Evolutionary conservation across 1,140 invertebrate species (phyloP), one percentile per base, ranked within the genome.

Genomic region (Apis florea): DNA sequence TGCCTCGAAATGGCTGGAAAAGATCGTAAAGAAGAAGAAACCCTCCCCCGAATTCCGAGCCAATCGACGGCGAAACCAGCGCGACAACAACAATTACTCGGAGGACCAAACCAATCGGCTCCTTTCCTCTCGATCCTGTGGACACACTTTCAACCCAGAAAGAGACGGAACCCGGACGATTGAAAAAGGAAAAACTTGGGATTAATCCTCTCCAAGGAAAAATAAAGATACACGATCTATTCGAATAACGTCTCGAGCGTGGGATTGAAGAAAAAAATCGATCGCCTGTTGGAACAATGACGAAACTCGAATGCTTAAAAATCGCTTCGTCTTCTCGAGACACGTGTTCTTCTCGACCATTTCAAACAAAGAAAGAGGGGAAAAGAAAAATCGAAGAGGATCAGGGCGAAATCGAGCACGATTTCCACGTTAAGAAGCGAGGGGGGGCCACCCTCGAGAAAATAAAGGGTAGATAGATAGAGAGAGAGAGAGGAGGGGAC

Each of bases 61-160:
- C 61, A 80, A 73, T 80, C 78, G 78, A 66, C 70, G 61, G 63
- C 51, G 70, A 70, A 80, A 80, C 73, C 73, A 56, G 40, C 63
- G 70, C 78, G 71, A 66, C 69, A n/a, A n/a, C 70, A 73, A 61
- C 40, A 73, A 80, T 80, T 80, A 66, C 40, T 49, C 61, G 49
- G 47, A 53, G 31, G 26, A 53, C 31, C 31, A 66, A 73, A 80
- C 21, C 69, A 80, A 80, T 80, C 78, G 78, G 54, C 31, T 80
- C 3, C 69, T 73, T 64, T 79, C 59, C 51, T 24, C 56, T 66
- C 70, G 78, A n/a, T 17, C 12, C n/a, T n/a, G 21, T 13, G 2
- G 17, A 12, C 49, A 40, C 40, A 15, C 26, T 53, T 49, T 31
- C 11, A 63, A 79, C 9, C 21, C 31, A 31, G 31, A n/a, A n/a